Evolutionary conservation across 2,113 vertebrate genomes (phyloP), one percentile per base, ranked within the genome.

Genomic region (Dromaius novaehollandiae): DNA sequence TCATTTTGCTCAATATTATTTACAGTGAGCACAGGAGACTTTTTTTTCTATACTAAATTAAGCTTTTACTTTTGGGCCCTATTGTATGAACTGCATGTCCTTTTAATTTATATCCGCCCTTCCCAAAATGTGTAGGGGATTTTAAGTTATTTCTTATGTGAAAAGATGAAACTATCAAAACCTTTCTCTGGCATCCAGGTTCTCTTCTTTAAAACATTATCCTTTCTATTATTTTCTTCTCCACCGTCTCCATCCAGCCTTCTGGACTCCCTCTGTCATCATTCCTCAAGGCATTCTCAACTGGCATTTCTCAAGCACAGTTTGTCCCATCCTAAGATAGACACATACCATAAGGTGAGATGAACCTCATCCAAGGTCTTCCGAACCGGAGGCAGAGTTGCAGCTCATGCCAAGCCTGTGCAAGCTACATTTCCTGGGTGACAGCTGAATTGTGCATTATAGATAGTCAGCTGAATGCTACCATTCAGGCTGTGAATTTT

Each of bases 271-370:
- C 10, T 50, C 13, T 88, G 26, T 20, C 11, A 2, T 36, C 21
- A 8, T 46, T 70, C 70, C 69, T 66, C 11, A 36, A 25, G 69
- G 64, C 17, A 21, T 61, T 79, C 30, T 95, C 40, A 70, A 7
- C 48, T 56, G 69, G 66, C 38, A 12, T 64, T 91, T 60, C 68
- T 53, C 46, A 74, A 46, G 69, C 38, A 36, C 1, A 3, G 9
- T 26, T 53, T 92, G 48, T 51, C 64, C 51, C 51, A 21, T 50
- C 24, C 58, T 53, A 20, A 65, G 16, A 30, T 5, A 82, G 74
- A n/a, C 40, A 15, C 6, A 28, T 9, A 9, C 12, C 46, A 17
- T 2, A 30, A 73, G 0, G 0, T 32, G 79, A 51, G 60, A 9
- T 50, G 61, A 87, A 79, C 66, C 61, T 64, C 6, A 3, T 51